Base-by-base conservation (phyloP, 2,888 invertebrate species). In the Drosophila meridionalis region DNA sequence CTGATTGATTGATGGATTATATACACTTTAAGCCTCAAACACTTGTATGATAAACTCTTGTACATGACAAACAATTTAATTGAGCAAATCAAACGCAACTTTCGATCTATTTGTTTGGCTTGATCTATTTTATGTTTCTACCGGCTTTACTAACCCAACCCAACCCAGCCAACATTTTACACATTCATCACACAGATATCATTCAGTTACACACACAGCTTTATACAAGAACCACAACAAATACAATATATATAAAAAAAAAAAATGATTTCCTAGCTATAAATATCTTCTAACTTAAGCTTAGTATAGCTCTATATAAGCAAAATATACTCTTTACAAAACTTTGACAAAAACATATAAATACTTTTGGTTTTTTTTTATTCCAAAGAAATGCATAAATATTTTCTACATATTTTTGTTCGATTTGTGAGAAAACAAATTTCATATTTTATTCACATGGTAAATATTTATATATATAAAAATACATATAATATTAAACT, bases 281-380 rank as follows among this genome's bases (percentile, higher is more conserved):
- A 73, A 56, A 56, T 76, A 70, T 70, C 55, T 30, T 57, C 57
- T 76, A 87, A 73, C 64, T 69, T 85, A 88, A 85, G 80, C 78
- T 30, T 78, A 84, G 87, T 67, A 65, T 78, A 87, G 78, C 76
- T 66, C 77, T 68, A 65, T 72, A 53, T 78, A 84, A 76, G 70
- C 66, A 55, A 52, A 52, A 84, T 75, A 85, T 62, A 53, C 69
- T 73, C 62, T 73, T 52, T 73, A 67, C 53, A 57, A 79, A 50
- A 53, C 60, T 77, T 63, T 64, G 14, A 43, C 43, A 66, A 65
- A 38, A 65, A 58, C 32, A 32, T 20, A 42, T 58, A 52, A 53
- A 68, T 67, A 66, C 48, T 45, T 45, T 45, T 45, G 3, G 40
- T 47, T 2, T 52, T 42, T 2, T 56, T 34, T 43, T 26, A 50